Conservation (phyloP, 1,140 invertebrate genomes). For the Bombus superbus region DNA sequence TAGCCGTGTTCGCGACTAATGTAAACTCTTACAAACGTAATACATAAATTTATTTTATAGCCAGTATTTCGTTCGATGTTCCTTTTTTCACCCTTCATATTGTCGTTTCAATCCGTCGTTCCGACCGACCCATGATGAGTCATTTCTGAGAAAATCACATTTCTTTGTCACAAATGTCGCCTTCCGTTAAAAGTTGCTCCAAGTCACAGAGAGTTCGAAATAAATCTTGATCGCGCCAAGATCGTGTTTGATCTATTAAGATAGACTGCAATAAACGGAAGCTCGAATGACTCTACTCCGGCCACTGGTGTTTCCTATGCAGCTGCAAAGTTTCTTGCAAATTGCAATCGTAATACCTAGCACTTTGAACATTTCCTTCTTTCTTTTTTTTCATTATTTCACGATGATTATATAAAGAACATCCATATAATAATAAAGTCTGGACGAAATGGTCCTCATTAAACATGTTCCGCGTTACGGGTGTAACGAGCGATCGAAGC, state of each 20-base stretch:
- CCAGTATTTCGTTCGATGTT: no score
- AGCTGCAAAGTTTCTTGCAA: background rate
- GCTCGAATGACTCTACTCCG: background rate
- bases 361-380: background rate
- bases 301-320: background rate
- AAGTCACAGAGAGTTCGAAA: background rate
- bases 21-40: no score
- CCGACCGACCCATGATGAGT: background rate
- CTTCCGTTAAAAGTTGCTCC: background rate
- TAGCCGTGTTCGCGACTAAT: background rate
- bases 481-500: conserved; percentile 18
- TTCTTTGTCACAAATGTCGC: background rate
- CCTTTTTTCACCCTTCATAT: background rate
- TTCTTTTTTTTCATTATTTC: background rate
- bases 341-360: background rate
- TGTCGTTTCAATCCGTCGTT: no score
- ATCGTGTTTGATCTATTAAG: no score
- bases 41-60: no score
- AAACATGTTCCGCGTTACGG: background rate
- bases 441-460: conserved; percentile 8
- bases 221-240: background rate
- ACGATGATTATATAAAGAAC: background rate
- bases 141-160: background rate
- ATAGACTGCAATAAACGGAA: background rate
- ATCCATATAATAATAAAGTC: background rate